phyloP scores from a whole-genome alignment of 2,113 vertebrate genomes.

The Panthera tigris region DNA sequence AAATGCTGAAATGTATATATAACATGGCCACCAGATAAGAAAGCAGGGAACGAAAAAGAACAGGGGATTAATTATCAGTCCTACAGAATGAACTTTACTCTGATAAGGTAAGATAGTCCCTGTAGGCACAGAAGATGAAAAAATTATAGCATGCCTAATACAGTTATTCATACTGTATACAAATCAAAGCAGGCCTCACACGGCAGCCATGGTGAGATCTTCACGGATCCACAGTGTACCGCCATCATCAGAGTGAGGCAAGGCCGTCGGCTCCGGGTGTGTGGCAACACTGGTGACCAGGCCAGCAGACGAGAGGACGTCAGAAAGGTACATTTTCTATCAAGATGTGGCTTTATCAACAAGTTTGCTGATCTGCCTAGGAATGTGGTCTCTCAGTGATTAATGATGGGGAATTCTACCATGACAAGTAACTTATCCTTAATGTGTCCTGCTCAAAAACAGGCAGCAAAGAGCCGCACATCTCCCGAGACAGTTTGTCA shows the following conservation, averaged over 20 bases:
- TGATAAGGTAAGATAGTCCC: conserved; percentile 73
- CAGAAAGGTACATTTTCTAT: conserved; percentile 2
- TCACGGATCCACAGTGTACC: conserved; percentile 37
- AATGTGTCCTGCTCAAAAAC: conserved; percentile 20
- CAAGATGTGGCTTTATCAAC: not conserved
- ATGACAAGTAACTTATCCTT: not conserved
- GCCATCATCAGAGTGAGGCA: conserved; percentile 39
- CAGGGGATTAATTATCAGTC: conserved; percentile 80
- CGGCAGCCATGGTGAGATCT: conserved; percentile 25
- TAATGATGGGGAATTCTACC: not conserved
- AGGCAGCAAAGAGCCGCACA: not conserved
- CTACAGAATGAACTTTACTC: conserved; percentile 77
- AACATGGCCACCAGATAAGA: conserved; percentile 74
- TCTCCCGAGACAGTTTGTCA: conserved; percentile 43
- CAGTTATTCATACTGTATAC: conserved; percentile 55
- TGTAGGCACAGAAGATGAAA: conserved; percentile 60
- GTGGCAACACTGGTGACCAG: not conserved
- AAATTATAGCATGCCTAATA: conserved; percentile 55
- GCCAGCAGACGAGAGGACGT: conserved; percentile 24
- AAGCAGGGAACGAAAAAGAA: conserved; percentile 59
- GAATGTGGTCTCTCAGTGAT: not conserved
- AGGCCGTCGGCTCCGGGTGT: not conserved
- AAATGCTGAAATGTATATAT: conserved; percentile 80
- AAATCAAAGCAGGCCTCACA: not conserved
- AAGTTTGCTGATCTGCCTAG: conserved; percentile 15